Evolutionary conservation across 2,797 vertebrate species (phyloP), one percentile per base, ranked within the genome.

Genomic region (Chaunax sp.): DNA sequence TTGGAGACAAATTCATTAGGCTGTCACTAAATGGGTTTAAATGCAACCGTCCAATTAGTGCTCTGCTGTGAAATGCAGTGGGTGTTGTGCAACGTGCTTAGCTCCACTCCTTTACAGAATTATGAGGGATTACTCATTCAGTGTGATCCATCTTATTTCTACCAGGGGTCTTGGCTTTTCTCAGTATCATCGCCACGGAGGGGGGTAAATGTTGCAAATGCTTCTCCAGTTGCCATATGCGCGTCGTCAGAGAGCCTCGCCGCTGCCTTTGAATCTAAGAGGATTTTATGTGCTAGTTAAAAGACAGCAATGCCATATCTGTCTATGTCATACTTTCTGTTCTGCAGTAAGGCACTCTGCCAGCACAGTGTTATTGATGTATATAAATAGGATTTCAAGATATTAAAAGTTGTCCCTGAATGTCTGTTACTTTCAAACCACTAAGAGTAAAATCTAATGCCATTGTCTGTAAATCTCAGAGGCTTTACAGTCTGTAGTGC

Each of bases 11-110:
- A 89, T 89, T 93, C 91, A 93, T 93, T 94, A 93, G 87, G 85
- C 88, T 90, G 89, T 91, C 90, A 86, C 90, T 92, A 92, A 93
- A 92, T 86, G 84, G 90, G 89, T 90, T 93, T 93, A 93, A 94
- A 92, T 90, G 86, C 87, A 89, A 75, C 84, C 80, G 72, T 86
- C 92, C 92, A 94, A 94, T 95, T 94, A 95, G 89, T 83, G 79
- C 82, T 87, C 85, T 81, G 91, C 93, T 92, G 93, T 87, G 91
- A 90, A 81, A 89, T 90, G 89, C 89, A 73, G 87, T 88, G 83
- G 89, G 90, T 92, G 90, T 92, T 90, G 87, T 82, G 83, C 81
- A 78, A 77, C 65, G 80, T 85, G 86, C 90, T 90, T 90, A 91
- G 85, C 85, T 82, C 83, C 85, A 83, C 81, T 91, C 82, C 85